Percentiles rank a stretch among this genome's conserved stretches.
These are phyloP conservation scores for Macrosiphum euphorbiae DNA, from an alignment of 2,888 invertebrate species.

Conservation along the genomic window DNA sequence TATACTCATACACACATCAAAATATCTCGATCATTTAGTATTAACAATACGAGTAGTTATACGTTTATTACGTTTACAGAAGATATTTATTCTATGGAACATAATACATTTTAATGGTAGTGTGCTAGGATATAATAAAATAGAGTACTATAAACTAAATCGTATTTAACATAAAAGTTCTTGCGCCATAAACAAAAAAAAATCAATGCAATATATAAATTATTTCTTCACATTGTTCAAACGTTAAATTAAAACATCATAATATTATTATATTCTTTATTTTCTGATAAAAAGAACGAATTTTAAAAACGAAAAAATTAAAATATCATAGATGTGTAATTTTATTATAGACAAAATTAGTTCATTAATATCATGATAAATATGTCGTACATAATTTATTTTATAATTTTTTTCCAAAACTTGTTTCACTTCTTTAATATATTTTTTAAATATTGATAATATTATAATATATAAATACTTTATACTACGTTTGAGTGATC, in stretches of 20 bases:
- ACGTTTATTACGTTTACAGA: slow-evolving; percentile 2
- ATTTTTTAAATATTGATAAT: background rate
- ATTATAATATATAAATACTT: background rate
- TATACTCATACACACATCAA: background rate
- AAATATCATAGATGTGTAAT: background rate
- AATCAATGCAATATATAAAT: background rate
- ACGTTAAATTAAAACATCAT: background rate
- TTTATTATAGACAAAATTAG: background rate
- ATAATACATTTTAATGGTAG: slow-evolving; percentile 7
- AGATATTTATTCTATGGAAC: background rate
- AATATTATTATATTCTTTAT: background rate
- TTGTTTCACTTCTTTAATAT: background rate
- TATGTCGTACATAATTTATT: background rate
- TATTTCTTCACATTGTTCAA: background rate
- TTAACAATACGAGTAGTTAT: background rate
- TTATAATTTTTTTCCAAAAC: background rate
- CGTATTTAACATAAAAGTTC: background rate
- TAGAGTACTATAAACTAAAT: slow-evolving; percentile 18
- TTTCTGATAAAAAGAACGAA: background rate
- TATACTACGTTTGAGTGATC: background rate
- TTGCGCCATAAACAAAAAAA: background rate
- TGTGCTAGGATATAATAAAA: slow-evolving; percentile 1
- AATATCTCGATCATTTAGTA: background rate
- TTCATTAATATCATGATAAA: background rate
- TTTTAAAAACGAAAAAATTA: background rate